phyloP scores from a whole-genome alignment of 1,140 invertebrate genomes.

The Drosophila miranda region DNA sequence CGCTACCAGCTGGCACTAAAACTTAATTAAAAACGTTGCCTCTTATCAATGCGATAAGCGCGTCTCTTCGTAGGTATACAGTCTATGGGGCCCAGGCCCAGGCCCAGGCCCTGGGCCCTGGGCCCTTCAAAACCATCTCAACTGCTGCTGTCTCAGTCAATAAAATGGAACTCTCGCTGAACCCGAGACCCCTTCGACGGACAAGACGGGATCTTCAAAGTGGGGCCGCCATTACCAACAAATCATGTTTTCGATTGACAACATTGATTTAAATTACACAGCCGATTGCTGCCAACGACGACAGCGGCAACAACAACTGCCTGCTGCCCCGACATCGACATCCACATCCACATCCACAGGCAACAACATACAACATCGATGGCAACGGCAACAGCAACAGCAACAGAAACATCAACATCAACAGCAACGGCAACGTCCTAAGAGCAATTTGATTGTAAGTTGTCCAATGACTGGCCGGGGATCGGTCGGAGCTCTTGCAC shows the following conservation, averaged over 20 bases:
- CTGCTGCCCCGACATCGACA: background rate
- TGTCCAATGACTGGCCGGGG: constrained; percentile 52
- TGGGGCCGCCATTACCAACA: constrained; percentile 78
- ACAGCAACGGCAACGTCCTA: constrained; percentile 55
- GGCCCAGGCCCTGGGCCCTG: background rate
- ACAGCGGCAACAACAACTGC: constrained; percentile 50
- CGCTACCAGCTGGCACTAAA: constrained; percentile 54
- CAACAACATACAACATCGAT: no score
- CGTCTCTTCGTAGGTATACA: constrained; percentile 25
- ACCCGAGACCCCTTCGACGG: constrained; percentile 2
- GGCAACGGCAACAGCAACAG: constrained; percentile 20
- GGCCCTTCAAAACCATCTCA: constrained; percentile 25
- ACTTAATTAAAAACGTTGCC: constrained; percentile 76
- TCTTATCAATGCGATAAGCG: constrained; percentile 71
- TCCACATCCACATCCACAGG: constrained; percentile 3
- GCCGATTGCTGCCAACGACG: constrained; percentile 70
- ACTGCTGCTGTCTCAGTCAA: constrained; percentile 29
- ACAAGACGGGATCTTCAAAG: constrained; percentile 65
- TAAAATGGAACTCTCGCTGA: constrained; percentile 34
- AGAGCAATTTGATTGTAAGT: constrained; percentile 69
- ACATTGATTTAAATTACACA: constrained; percentile 82
- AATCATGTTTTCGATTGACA: constrained; percentile 82
- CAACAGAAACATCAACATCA: constrained; percentile 35
- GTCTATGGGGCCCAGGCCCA: constrained; percentile 3
- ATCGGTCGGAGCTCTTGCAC: constrained; percentile 40